Evolutionary conservation across 2,888 invertebrate genomes (phyloP), one percentile per base, ranked within the genome.

Genomic region (Sialis lutaria): DNA sequence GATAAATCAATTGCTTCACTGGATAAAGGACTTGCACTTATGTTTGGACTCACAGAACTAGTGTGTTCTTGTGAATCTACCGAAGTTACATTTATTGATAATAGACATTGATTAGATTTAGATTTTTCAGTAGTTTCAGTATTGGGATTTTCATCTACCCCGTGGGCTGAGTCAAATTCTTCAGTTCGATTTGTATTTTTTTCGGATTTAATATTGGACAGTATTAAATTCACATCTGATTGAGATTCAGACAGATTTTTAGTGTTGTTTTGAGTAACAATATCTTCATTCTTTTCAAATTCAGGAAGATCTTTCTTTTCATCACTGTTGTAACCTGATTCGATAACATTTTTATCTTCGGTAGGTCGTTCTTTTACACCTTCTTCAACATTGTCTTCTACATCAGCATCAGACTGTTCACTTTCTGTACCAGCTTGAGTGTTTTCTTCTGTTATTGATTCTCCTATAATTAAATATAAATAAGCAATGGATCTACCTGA

Each of bases 391-490:
- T 86, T 86, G 57, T 86, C 86, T 62, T 87, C 87, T 0, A 86
- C 73, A 57, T 87, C 87, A 0, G 86, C 85, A 58, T 86, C 86
- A 1, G 82, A 84, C 57, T 82, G 78, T 52, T 75, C 78, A n/a
- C 74, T 73, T 12, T 76, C 74, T 0, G 76, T 75, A 59, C 73
- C 74, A 53, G 4, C 22, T 22, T 22, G 22, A 22, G 22, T 22
- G 4, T 22, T 22, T 22, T 22, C 22, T 22, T 22, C 41, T 6
- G 46, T 44, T 12, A 35, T 42, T 8, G 12, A 47, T 33, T 46
- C 49, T 22, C 30, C 44, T 9, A 42, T 40, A 34, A 33, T 35
- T 33, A n/a, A 40, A 8, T 42, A 42, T 22, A 22, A 37, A 49
- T 33, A 35, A 35, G 41, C 40, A 43, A 13, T 32, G 46, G 34